Conservation (phyloP, 2,797 vertebrate species). For the Sebastes dallii region DNA sequence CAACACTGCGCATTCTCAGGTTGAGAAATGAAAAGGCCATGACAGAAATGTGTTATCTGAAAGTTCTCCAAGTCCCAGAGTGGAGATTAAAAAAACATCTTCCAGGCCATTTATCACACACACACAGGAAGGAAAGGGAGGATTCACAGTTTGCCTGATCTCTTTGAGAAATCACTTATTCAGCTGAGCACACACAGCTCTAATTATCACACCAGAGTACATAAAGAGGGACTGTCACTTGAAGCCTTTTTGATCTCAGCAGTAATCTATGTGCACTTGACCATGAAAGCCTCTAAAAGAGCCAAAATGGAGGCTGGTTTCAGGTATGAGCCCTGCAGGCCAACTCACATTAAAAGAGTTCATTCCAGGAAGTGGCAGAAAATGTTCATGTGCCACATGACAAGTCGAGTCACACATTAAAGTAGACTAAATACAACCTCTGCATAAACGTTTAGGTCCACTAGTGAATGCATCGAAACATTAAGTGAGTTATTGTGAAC, state of each 20-base stretch:
- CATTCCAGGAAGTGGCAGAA: constrained; percentile 74
- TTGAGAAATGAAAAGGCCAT: not conserved
- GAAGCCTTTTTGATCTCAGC: not conserved
- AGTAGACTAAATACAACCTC: accelerated
- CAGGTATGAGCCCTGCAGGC: constrained; percentile 25
- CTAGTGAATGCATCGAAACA: not conserved
- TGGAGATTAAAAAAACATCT: not conserved
- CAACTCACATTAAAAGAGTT: constrained; percentile 23
- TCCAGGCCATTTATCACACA: not conserved
- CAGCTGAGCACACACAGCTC: not conserved
- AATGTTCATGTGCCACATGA: constrained; percentile 16
- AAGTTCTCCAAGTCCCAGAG: not conserved
- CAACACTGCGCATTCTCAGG: not conserved
- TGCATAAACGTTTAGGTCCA: not conserved
- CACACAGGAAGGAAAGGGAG: constrained; percentile 50
- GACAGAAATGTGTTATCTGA: not conserved
- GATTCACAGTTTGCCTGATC: not conserved
- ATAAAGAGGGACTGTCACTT: not conserved
- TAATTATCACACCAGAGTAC: not conserved
- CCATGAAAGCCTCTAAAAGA: not conserved
- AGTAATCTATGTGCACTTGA: not conserved
- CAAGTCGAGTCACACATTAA: not conserved
- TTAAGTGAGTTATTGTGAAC: not conserved
- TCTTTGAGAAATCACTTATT: constrained; percentile 22
- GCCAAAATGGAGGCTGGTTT: constrained; percentile 39